Percentiles rank a stretch among this genome's conserved stretches.
Conservation (phyloP, 2,888 invertebrate species). For the Escarpia spicata region DNA sequence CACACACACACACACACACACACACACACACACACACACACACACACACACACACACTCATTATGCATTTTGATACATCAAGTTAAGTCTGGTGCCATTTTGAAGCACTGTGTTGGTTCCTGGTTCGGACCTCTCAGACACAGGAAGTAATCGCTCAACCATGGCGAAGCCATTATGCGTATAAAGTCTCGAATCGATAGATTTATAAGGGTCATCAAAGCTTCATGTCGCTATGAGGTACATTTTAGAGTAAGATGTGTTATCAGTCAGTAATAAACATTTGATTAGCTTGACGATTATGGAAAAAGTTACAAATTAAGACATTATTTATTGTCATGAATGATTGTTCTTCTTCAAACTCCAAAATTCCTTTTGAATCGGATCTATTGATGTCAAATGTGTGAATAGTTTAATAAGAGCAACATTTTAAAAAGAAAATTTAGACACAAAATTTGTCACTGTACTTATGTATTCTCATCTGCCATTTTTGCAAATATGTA, state of each 20-base stretch:
- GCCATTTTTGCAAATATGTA: not conserved
- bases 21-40: not conserved
- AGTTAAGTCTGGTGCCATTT: not conserved
- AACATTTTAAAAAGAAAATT: not conserved
- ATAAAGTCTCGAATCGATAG: not conserved
- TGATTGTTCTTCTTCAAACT: not conserved
- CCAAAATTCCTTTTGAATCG: not conserved
- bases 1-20: not conserved
- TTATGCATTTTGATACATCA: slow-evolving; percentile 13
- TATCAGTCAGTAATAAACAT: not conserved
- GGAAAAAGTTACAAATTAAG: not conserved
- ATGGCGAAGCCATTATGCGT: not conserved
- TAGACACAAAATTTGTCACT: not conserved
- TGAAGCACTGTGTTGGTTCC: not conserved
- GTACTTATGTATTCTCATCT: not conserved
- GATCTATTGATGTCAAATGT: no score
- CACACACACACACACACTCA: not conserved
- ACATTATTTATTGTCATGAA: not conserved
- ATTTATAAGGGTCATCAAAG: not conserved
- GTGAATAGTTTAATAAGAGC: no score
- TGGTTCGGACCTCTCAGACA: not conserved
- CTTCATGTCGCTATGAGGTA: not conserved
- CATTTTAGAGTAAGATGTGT: not conserved
- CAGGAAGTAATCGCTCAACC: not conserved
- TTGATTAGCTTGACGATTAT: not conserved